Percentiles rank a stretch among this genome's conserved stretches.
Conservation (phyloP, 2,797 vertebrate species). For the Discoglossus pictus region DNA sequence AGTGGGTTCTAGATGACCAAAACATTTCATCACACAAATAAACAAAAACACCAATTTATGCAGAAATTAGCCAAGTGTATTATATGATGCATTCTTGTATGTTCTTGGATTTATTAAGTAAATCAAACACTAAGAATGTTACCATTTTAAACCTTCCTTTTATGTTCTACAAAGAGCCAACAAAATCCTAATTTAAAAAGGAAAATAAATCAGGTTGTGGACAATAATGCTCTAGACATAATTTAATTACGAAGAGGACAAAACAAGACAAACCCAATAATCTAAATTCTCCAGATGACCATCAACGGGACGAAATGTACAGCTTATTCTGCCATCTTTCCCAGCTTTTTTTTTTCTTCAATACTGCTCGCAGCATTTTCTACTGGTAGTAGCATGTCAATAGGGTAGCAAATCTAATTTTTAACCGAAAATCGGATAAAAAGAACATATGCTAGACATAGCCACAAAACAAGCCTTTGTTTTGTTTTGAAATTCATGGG, state of each 20-base stretch:
- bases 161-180: slow-evolving; percentile 21
- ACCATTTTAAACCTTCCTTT: too few relatives aligned
- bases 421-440: slow-evolving; percentile 1
- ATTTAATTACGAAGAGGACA: slow-evolving; percentile 50
- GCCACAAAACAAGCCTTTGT: too few relatives aligned
- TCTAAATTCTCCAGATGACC: slow-evolving; percentile 39
- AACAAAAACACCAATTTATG: too few relatives aligned
- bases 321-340: slow-evolving; percentile 27
- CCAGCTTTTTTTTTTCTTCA: slow-evolving; percentile 35
- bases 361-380: slow-evolving; percentile 30
- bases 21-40: too few relatives aligned
- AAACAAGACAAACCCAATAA: slow-evolving; percentile 49
- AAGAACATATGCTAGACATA: too few relatives aligned
- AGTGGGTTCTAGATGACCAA: too few relatives aligned
- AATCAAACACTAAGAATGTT: too few relatives aligned
- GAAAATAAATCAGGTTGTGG: slow-evolving; percentile 39
- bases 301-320: slow-evolving; percentile 25
- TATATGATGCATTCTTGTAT: too few relatives aligned
- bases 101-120: too few relatives aligned
- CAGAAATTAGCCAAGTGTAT: too few relatives aligned
- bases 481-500: too few relatives aligned
- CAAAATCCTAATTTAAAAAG: slow-evolving; percentile 30
- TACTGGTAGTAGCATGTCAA: slow-evolving; percentile 18
- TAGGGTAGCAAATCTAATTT: slow-evolving; percentile 10
- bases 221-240: slow-evolving; percentile 39